phyloP scores from a whole-genome alignment of 2,113 vertebrate genomes.

The Oncorhynchus nerka region DNA sequence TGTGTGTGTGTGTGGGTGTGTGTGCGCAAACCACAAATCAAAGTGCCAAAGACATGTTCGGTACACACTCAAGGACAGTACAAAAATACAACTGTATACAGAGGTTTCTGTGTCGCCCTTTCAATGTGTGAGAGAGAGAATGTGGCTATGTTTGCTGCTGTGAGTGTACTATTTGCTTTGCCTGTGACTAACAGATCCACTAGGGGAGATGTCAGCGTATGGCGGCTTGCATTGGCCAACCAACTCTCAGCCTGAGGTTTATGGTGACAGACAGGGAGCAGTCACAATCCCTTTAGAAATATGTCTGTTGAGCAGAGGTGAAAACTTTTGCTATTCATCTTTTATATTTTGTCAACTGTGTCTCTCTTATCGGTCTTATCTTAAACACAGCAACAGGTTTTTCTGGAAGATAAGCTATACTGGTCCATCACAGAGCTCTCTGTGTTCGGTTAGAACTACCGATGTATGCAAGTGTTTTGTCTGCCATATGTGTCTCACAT shows the following conservation, averaged over 20 bases:
- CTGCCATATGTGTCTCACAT: no score
- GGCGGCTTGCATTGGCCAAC: background rate
- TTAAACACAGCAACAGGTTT: background rate
- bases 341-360: background rate
- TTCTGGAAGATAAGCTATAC: background rate
- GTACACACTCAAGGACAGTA: no score
- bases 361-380: background rate
- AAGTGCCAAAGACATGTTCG: no score
- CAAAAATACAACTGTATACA: no score
- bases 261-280: background rate
- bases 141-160: conserved; percentile 3
- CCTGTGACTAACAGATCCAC: background rate
- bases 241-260: background rate
- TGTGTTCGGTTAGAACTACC: no score
- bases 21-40: no score
- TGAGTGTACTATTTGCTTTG: background rate
- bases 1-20: no score
- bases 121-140: background rate
- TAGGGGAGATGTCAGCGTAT: background rate
- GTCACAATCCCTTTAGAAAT: background rate
- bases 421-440: background rate
- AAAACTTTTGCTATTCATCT: background rate
- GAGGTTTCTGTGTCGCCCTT: background rate
- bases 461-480: no score
- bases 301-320: background rate